Conservation (phyloP, 2,888 invertebrate species). For the Drosophila mettleri region DNA sequence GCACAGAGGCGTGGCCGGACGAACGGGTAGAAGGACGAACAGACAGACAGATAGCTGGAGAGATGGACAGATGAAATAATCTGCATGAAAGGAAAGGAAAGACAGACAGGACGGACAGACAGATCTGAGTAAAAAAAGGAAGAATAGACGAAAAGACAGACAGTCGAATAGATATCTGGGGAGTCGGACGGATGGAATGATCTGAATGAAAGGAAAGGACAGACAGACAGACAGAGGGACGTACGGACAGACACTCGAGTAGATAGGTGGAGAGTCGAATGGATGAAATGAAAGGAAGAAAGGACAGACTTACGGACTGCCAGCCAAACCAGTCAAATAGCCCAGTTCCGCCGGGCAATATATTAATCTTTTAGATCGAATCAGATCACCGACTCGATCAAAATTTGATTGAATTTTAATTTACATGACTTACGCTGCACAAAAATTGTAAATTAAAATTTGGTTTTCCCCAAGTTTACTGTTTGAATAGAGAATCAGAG, state of each 20-base stretch:
- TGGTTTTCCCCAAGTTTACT: background rate
- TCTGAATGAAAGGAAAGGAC: too few species aligned
- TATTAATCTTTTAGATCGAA: too few species aligned
- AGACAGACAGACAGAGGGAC: background rate
- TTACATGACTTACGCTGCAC: background rate
- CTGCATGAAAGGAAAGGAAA: too few species aligned
- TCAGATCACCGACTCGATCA: background rate
- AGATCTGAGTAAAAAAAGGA: too few species aligned
- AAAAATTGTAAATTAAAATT: background rate
- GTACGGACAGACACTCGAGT: background rate
- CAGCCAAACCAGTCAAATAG: too few species aligned
- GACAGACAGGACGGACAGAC: background rate
- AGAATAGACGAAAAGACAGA: background rate
- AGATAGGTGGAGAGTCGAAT: background rate
- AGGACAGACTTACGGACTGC: background rate
- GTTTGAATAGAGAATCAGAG: background rate
- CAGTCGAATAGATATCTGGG: too few species aligned
- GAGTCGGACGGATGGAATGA: background rate
- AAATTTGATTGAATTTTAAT: too few species aligned
- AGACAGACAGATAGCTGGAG: too few species aligned
- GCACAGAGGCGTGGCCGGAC: background rate
- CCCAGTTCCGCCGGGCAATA: too few species aligned
- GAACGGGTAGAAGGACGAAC: background rate
- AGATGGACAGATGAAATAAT: too few species aligned
- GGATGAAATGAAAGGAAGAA: too few species aligned